These are phyloP conservation scores for Kryptopterus vitreolus DNA, from an alignment of 2,797 vertebrate genomes.

Conservation along the genomic window DNA sequence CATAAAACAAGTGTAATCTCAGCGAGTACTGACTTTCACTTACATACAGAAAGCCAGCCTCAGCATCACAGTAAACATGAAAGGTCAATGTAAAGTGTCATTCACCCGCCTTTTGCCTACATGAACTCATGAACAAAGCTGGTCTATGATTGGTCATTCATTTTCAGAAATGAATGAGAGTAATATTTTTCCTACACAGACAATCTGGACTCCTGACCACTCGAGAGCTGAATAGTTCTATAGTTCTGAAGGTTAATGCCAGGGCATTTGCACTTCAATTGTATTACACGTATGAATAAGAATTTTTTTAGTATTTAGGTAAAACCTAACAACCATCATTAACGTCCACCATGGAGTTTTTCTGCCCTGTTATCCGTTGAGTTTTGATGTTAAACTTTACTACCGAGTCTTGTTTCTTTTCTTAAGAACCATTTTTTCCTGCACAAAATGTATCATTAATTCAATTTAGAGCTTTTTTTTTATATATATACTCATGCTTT, in stretches of 20 bases:
- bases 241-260: not conserved
- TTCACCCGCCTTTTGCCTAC: too few relatives aligned
- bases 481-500: not conserved
- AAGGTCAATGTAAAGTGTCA: too few relatives aligned
- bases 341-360: not conserved
- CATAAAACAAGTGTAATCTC: too few relatives aligned
- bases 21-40: too few relatives aligned
- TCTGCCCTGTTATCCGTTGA: not conserved
- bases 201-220: too few relatives aligned
- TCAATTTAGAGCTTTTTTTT: conserved; percentile 25
- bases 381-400: not conserved
- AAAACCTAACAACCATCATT: not conserved
- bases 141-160: too few relatives aligned
- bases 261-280: not conserved
- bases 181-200: too few relatives aligned
- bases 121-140: too few relatives aligned
- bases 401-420: not conserved
- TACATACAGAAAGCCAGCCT: too few relatives aligned
- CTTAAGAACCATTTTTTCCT: not conserved
- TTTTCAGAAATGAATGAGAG: too few relatives aligned
- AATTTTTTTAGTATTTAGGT: not conserved
- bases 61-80: too few relatives aligned
- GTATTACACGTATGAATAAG: not conserved
- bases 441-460: not conserved
- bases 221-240: not conserved